Base-by-base conservation (phyloP, 2,888 invertebrate species). In the Hyppa rectilinea region DNA sequence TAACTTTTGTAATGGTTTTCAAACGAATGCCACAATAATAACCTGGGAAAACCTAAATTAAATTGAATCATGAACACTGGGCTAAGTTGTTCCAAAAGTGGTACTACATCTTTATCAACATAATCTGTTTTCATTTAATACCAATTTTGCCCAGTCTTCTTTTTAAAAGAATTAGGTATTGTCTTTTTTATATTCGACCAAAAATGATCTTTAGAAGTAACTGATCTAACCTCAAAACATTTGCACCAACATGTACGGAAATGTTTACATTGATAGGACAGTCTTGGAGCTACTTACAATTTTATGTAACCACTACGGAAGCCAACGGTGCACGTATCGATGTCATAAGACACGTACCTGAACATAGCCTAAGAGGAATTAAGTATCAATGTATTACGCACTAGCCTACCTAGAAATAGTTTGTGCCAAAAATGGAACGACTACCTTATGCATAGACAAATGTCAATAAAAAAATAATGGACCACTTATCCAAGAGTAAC, bases 401-500 rank as follows among this genome's bases (percentile, higher is more conserved):
- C 10, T 64, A 31, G 38, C 40, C 14, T 12, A 12, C 10, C 34
- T 34, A 71, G 47, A 40, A 52, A 73, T 58, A 43, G 29, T 75
- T 75, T 52, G 50, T 45, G 9, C n/a, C 58, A 47, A 68, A 68
- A 52, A 68, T 26, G 68, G 75, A 10, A 36, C n/a, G 2, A 10
- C 29, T 47, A 2, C 5, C 12, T 6, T 10, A 34, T 29, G 29
- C 7, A 34, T 3, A 59, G 40, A 70, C 70, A 74, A 43, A 55
- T 45, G 43, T 2, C 26, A 61, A 70, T 74, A 43, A 61, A 73
- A 71, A 47, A 34, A 4, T 43, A 26, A 76, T 77, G 26, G 36
- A 10, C 34, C 6, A 58, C 53, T 40, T 4, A 29, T 47, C n/a
- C 38, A 17, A 7, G 17, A 26, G 34, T 40, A 23, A 36, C 23